Percentiles rank a stretch among this genome's conserved stretches.
These are phyloP conservation scores for Bubo blakistoni DNA, from an alignment of 2,113 vertebrate species.

Conservation along the genomic window DNA sequence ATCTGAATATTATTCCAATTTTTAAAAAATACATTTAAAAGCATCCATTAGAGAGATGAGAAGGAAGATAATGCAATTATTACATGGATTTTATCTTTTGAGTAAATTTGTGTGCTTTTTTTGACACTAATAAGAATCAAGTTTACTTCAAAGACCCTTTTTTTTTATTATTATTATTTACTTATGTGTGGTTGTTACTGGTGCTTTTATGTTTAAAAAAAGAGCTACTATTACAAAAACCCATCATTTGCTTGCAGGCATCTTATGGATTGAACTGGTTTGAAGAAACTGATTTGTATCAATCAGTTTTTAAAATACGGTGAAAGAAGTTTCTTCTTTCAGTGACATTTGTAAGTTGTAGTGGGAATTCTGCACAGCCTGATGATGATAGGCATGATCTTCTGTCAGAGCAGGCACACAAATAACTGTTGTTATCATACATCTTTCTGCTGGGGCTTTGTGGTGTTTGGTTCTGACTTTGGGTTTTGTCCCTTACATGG, in stretches of 20 bases:
- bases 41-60: neutral
- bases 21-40: neutral
- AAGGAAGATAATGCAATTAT: neutral
- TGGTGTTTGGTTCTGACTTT: neutral
- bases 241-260: neutral
- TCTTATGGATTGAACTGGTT: neutral
- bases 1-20: neutral
- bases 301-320: neutral
- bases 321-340: neutral
- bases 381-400: neutral
- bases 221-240: neutral
- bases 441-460: neutral
- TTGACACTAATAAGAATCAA: neutral
- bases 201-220: neutral
- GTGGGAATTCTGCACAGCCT: neutral
- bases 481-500: neutral
- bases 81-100: neutral
- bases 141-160: neutral
- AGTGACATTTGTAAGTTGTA: neutral
- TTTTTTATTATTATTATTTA: neutral
- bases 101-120: neutral
- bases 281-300: neutral
- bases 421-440: neutral
- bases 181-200: neutral
- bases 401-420: neutral